These are phyloP conservation scores for Pterocles orientalis DNA, from an alignment of 2,113 vertebrate species.

Conservation along the genomic window DNA sequence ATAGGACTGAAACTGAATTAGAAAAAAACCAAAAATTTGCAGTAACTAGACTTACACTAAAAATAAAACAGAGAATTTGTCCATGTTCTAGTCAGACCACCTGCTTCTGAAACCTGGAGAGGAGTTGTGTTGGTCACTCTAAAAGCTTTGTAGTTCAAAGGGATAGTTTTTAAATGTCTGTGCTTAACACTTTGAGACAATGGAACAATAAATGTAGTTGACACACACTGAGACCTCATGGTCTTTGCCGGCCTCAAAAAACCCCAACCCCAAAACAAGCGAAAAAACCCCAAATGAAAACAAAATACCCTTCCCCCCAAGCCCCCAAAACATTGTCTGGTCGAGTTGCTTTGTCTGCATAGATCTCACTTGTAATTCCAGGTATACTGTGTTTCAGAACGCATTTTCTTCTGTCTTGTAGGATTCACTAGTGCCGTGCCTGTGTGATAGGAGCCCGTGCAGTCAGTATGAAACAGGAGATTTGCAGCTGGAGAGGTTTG, in stretches of 20 bases:
- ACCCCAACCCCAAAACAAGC: too few relatives aligned
- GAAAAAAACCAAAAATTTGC: not conserved
- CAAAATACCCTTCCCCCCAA: not conserved
- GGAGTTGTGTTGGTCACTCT: not conserved
- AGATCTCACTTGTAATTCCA: not conserved
- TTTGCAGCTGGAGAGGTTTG: not conserved
- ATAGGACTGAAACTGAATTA: conserved; percentile 1
- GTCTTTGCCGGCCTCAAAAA: not conserved
- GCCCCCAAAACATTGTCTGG: not conserved
- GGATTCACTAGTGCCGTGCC: not conserved
- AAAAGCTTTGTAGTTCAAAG: not conserved
- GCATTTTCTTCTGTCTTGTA: not conserved
- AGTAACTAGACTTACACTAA: not conserved
- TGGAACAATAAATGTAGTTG: not conserved
- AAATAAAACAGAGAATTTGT: not conserved
- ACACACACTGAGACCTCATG: not conserved
- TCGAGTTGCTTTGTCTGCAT: not conserved
- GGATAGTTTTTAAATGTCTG: not conserved
- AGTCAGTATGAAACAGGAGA: not conserved
- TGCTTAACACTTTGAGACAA: not conserved
- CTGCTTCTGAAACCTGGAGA: not conserved
- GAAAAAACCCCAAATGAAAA: too few relatives aligned
- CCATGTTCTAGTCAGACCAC: not conserved
- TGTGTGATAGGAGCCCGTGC: not conserved
- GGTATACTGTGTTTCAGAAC: not conserved